These are phyloP conservation scores for Cassiopea xamachana DNA, from an alignment of 30 jellyfish, hydroid and myxozoan genomes.

Conservation along the genomic window DNA sequence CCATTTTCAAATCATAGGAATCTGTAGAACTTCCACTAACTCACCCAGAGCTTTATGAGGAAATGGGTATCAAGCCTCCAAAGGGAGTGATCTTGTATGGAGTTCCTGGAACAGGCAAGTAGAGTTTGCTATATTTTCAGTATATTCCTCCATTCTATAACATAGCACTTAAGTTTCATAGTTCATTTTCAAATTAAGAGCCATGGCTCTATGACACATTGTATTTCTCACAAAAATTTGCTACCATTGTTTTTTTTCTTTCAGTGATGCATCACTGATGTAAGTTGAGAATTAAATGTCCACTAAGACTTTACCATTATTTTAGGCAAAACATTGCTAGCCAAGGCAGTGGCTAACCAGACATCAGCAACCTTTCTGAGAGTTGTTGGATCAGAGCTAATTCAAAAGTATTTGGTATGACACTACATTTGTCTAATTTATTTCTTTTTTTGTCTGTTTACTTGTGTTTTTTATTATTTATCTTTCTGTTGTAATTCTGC, in stretches of 20 bases:
- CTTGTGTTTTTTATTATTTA: not conserved
- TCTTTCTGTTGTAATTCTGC: no score
- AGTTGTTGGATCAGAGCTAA: conserved; percentile 98
- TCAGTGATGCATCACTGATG: not conserved
- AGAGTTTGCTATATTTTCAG: not conserved
- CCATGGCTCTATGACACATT: not conserved
- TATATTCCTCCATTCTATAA: no score
- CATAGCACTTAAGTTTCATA: no score
- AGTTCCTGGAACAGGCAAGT: conserved; percentile 99
- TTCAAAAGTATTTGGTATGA: conserved; percentile 96
- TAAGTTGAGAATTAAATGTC: not conserved
- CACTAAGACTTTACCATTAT: not conserved
- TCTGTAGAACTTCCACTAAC: conserved; percentile 99
- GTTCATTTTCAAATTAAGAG: not conserved
- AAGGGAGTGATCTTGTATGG: conserved; percentile 98
- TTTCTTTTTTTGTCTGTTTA: not conserved
- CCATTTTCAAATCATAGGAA: conserved; percentile 15
- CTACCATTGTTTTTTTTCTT: no score
- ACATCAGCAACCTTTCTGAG: conserved; percentile 99
- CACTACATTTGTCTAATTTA: not conserved
- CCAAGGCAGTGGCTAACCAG: conserved; percentile 99
- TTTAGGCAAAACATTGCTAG: conserved; percentile 95
- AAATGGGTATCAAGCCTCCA: conserved; percentile 99
- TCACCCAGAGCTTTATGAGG: conserved; percentile 99
- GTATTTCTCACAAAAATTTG: not conserved